Evolutionary conservation across 2,113 vertebrate genomes (phyloP).

Genomic region (Pristiophorus japonicus): DNA sequence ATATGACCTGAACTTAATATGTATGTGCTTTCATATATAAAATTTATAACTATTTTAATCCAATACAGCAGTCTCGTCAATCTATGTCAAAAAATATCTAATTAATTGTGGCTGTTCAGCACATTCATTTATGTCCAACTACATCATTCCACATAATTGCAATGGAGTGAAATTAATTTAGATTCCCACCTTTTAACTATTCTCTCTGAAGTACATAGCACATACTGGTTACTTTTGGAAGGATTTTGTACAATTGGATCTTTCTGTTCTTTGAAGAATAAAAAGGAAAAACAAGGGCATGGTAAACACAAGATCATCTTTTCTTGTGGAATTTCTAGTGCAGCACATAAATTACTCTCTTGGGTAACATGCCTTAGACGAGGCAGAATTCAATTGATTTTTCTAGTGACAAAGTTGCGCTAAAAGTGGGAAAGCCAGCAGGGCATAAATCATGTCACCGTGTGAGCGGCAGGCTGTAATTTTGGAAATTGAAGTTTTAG

Average conservation of each 20-base stretch:
- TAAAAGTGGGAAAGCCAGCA: slow-evolving; percentile 47
- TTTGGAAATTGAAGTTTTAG: slow-evolving; percentile 39
- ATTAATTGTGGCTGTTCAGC: neutral
- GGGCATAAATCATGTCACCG: slow-evolving; percentile 53
- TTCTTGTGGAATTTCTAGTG: slow-evolving; percentile 54
- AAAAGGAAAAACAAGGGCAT: neutral
- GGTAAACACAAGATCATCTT: slow-evolving; percentile 37
- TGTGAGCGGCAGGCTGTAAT: slow-evolving; percentile 47
- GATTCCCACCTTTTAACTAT: neutral
- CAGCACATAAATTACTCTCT: slow-evolving; percentile 49
- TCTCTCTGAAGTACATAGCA: neutral
- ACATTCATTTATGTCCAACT: neutral
- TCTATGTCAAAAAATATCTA: neutral
- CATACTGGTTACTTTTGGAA: slow-evolving; percentile 3
- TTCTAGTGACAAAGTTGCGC: slow-evolving; percentile 43
- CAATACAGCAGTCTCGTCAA: neutral
- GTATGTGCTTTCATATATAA: neutral
- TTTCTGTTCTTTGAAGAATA: neutral
- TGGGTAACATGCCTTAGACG: slow-evolving; percentile 44
- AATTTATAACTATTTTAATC: neutral
- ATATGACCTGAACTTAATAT: neutral
- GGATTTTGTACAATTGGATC: slow-evolving; percentile 11
- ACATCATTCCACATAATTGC: slow-evolving; percentile 11
- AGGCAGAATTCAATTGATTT: slow-evolving; percentile 52
- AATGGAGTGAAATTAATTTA: slow-evolving; percentile 22